These are phyloP conservation scores for Halictus quadricinctus DNA, from an alignment of 2,888 invertebrate species.

Conservation along the genomic window DNA sequence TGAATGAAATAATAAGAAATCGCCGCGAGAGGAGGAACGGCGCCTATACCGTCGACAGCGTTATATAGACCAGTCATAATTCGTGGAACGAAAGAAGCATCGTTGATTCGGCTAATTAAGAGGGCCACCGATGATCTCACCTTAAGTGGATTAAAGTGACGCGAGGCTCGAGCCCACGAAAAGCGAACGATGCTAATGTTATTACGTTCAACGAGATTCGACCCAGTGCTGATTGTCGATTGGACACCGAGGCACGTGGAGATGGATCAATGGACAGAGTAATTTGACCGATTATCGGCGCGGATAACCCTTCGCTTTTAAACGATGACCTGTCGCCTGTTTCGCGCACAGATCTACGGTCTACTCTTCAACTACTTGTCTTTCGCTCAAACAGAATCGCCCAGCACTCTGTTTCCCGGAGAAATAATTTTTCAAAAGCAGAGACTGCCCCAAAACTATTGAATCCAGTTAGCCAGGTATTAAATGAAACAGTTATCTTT, in stretches of 20 bases:
- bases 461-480: not conserved
- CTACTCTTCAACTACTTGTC: not conserved
- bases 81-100: conserved; percentile 49
- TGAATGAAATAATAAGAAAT: conserved; percentile 35
- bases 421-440: not conserved
- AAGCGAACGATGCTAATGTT: conserved; percentile 22
- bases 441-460: not conserved
- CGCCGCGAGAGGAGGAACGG: conserved; percentile 9
- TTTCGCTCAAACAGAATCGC: not conserved
- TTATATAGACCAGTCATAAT: conserved; percentile 37
- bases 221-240: conserved; percentile 14
- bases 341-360: not conserved
- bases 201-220: conserved; percentile 35
- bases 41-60: conserved; percentile 18
- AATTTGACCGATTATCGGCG: conserved; percentile 13
- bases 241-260: conserved; percentile 10
- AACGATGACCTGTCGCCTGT: not conserved
- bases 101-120: conserved; percentile 58
- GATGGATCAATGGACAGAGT: conserved; percentile 15
- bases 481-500: too few relatives aligned
- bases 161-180: conserved; percentile 36
- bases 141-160: conserved; percentile 49
- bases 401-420: not conserved
- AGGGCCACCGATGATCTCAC: conserved; percentile 51
- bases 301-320: not conserved